Conservation (phyloP, 2,113 vertebrate species). For the Oxyura jamaicensis region DNA sequence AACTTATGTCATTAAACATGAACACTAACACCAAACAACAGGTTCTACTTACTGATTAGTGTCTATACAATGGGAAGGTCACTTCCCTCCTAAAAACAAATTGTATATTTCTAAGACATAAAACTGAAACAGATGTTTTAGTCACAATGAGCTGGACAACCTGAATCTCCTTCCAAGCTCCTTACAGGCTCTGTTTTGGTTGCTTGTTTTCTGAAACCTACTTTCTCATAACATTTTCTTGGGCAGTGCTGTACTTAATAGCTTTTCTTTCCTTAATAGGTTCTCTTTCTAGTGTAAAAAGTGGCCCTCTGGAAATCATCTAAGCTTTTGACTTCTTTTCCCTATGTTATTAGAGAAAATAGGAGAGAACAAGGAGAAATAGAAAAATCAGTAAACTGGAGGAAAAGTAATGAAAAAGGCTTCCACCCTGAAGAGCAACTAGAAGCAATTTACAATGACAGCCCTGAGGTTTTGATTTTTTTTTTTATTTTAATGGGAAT, state of each 20-base stretch:
- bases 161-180: background rate
- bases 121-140: background rate
- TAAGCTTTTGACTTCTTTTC: background rate
- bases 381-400: background rate
- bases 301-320: background rate
- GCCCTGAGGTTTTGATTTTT: background rate
- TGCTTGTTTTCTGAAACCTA: background rate
- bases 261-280: background rate
- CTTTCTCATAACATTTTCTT: background rate
- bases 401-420: background rate
- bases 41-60: background rate
- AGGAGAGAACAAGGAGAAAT: background rate
- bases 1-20: background rate
- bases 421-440: background rate
- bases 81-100: background rate
- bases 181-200: background rate
- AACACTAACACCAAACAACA: accelerated
- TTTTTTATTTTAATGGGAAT: background rate
- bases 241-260: background rate
- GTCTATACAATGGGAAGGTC: background rate
- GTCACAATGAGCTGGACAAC: background rate
- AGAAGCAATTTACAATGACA: background rate
- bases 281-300: background rate
- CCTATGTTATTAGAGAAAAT: background rate
- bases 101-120: background rate